Percentiles rank a stretch among this genome's conserved stretches.
Evolutionary conservation across 2,113 vertebrate genomes (phyloP).

Genomic region (Ariopsis seemanni): DNA sequence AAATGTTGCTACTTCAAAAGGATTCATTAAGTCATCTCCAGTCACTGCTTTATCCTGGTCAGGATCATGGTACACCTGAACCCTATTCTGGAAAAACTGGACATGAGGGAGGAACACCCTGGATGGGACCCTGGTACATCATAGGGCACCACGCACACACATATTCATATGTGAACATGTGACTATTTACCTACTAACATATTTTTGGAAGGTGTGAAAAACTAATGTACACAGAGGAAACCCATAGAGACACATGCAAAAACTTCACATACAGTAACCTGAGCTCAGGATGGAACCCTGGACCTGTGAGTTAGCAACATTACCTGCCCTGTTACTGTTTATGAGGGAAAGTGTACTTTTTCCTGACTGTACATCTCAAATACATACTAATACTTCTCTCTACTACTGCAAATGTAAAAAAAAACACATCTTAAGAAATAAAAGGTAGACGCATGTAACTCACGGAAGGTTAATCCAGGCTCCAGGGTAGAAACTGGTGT

Average conservation of each 20-base stretch:
- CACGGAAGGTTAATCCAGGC: conserved; percentile 72
- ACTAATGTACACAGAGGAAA: not conserved
- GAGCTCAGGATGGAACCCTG: not conserved
- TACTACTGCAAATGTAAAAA: not conserved
- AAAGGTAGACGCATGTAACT: conserved; percentile 42
- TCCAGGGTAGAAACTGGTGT: conserved; percentile 61
- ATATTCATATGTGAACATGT: not conserved
- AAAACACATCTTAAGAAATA: not conserved
- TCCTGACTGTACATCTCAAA: not conserved
- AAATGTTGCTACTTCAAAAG: not conserved
- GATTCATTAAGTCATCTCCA: not conserved
- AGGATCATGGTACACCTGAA: not conserved
- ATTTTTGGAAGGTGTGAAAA: conserved; percentile 15
- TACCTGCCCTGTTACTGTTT: not conserved
- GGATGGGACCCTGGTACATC: not conserved
- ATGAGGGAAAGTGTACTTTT: not conserved
- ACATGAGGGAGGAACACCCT: not conserved
- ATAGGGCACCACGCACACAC: not conserved
- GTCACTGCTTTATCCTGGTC: not conserved
- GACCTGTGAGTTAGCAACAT: not conserved
- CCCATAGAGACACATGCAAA: not conserved
- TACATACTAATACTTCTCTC: not conserved
- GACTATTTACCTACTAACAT: not conserved
- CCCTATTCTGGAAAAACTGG: not conserved
- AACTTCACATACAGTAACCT: not conserved